Percentiles rank a stretch among this genome's conserved stretches.
phyloP scores from a whole-genome alignment of 1,140 invertebrate genomes.

The Lordiphosa clarofinis region DNA sequence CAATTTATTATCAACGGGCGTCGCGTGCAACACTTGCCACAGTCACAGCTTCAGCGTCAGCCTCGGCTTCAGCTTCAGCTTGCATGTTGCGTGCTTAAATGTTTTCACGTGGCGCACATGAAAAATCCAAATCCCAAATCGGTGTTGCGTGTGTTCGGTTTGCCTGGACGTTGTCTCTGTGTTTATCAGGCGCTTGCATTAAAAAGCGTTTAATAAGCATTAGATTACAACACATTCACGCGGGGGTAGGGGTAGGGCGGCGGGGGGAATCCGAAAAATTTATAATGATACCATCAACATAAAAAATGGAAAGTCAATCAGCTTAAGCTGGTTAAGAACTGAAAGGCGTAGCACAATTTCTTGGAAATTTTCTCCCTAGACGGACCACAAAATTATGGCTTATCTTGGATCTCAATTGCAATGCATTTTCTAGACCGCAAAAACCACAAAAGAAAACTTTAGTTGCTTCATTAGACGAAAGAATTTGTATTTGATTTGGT shows the following conservation, averaged over 20 bases:
- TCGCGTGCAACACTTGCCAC: constrained; percentile 76
- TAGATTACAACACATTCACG: constrained; percentile 63
- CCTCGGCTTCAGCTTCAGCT: constrained; percentile 14
- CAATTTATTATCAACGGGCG: constrained; percentile 69
- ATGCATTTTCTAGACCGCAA: background rate
- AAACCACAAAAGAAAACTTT: constrained; percentile 4
- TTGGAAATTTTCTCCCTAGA: background rate
- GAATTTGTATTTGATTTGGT: background rate
- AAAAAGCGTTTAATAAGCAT: constrained; percentile 78
- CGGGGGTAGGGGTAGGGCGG: background rate
- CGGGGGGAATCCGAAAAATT: background rate
- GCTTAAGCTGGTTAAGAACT: background rate
- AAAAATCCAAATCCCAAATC: constrained; percentile 33
- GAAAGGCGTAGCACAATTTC: constrained; percentile 1
- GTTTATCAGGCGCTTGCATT: constrained; percentile 50
- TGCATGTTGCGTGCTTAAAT: constrained; percentile 65
- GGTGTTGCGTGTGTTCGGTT: constrained; percentile 42
- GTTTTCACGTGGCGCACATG: constrained; percentile 57
- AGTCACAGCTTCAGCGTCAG: constrained; percentile 35
- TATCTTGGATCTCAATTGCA: background rate
- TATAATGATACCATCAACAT: too few species aligned
- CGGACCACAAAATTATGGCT: constrained; percentile 1
- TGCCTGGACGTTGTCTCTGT: constrained; percentile 1
- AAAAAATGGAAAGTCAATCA: constrained; percentile 10
- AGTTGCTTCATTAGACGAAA: background rate